These are phyloP conservation scores for Wasmannia auropunctata DNA, from an alignment of 1,140 invertebrate genomes.

Conservation along the genomic window DNA sequence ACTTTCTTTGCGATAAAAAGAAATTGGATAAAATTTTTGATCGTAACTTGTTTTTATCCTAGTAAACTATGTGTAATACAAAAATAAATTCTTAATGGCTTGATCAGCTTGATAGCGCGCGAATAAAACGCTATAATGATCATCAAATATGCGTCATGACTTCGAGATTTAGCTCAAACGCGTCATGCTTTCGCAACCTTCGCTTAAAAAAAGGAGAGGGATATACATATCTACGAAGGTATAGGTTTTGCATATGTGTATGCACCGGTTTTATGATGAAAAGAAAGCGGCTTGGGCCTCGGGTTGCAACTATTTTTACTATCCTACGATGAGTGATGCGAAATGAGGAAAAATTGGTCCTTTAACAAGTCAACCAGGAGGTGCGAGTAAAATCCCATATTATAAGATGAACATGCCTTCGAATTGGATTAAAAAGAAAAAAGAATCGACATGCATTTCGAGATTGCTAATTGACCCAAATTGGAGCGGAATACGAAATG, in stretches of 20 bases:
- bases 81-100: neutral
- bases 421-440: neutral
- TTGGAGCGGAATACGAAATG: neutral
- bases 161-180: neutral
- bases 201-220: constrained; percentile 2
- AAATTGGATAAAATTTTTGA: neutral
- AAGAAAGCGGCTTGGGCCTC: neutral
- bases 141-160: neutral
- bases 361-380: neutral
- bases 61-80: neutral
- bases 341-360: constrained; percentile 5
- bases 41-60: neutral
- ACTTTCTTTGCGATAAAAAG: neutral
- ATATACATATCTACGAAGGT: neutral
- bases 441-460: neutral
- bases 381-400: neutral
- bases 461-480: neutral
- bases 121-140: constrained; percentile 19
- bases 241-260: neutral
- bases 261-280: neutral
- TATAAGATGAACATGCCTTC: neutral
- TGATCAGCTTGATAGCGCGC: neutral
- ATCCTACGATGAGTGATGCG: neutral
- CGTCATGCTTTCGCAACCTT: neutral
- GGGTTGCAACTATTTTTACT: neutral